Base-by-base conservation (phyloP, 2,888 invertebrate species). In the Carcina quercana region DNA sequence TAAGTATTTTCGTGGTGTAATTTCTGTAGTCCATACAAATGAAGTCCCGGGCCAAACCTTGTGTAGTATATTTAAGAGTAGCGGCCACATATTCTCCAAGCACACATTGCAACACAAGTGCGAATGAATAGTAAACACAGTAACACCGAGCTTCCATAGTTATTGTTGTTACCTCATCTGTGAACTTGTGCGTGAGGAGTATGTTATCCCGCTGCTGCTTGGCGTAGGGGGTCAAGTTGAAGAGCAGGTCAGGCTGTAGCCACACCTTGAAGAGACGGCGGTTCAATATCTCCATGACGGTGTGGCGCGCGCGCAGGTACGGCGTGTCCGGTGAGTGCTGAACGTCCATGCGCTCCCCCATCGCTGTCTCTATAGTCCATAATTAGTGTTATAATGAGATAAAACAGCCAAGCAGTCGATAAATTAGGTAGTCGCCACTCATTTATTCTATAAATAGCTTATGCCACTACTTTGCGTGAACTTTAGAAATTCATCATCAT, bases 331-430 rank as follows among this genome's bases (percentile, higher is more conserved):
- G 65, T 0, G 78, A 70, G 25, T 80, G 74, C 50, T 88, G 87
- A 0, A 87, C 86, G 34, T 87, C 78, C 59, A 91, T 86, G 27
- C 84, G 76, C 36, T 87, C 83, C 1, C 91, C 91, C 91, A 92
- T 91, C 1, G 91, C 89, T 2, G 91, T 89, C 61, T 91, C 91
- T 89, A 34, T 26, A n/a, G n/a, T n/a, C n/a, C n/a, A n/a, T 24
- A 5, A 20, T 10, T 19, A 21, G 15, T 25, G 8, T 19, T 17
- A 7, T 17, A 5, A 17, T 17, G 7, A 5, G 5, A 5, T 5
- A 17, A 5, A 5, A 17, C 17, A 5, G 5, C 17, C 5, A 5
- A 17, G 7, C 5, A 5, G 17, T 5, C 5, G 7, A 5, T 5
- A 5, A 17, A 17, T n/a, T n/a, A n/a, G n/a, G n/a, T n/a, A n/a